Percentiles rank a stretch among this genome's conserved stretches.
Conservation (phyloP, 2,113 vertebrate species). For the Cheilinus undulatus region DNA sequence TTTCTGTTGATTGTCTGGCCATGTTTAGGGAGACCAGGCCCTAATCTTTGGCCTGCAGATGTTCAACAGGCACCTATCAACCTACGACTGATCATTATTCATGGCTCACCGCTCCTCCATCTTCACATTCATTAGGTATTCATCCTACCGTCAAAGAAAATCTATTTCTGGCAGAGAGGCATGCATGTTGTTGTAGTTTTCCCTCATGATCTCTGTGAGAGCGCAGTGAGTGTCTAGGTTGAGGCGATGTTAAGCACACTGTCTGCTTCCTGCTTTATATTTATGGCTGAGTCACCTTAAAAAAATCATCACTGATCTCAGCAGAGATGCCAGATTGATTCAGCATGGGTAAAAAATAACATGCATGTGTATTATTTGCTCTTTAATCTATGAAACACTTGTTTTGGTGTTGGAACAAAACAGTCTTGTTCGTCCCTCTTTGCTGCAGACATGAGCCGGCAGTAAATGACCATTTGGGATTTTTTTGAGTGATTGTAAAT, state of each 20-base stretch:
- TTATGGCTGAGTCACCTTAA: slow-evolving; percentile 60
- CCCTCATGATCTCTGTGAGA: slow-evolving; percentile 51
- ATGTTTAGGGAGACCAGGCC: slow-evolving; percentile 32
- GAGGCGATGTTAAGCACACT: slow-evolving; percentile 53
- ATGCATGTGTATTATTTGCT: slow-evolving; percentile 5
- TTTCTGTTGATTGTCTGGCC: not conserved
- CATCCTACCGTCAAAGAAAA: slow-evolving; percentile 70
- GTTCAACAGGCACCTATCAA: slow-evolving; percentile 74
- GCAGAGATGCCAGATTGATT: not conserved
- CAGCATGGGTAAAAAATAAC: not conserved
- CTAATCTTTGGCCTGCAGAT: slow-evolving; percentile 61
- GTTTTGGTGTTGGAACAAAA: not conserved
- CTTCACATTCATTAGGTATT: slow-evolving; percentile 76
- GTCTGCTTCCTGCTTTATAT: slow-evolving; percentile 55
- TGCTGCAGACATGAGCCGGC: not conserved
- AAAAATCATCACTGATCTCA: slow-evolving; percentile 35
- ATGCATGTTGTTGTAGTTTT: slow-evolving; percentile 71
- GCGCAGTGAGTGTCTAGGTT: slow-evolving; percentile 52
- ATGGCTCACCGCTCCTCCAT: slow-evolving; percentile 61
- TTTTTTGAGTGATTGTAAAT: not conserved
- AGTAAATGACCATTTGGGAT: slow-evolving; percentile 19
- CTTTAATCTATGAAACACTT: not conserved
- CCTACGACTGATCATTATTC: slow-evolving; percentile 66
- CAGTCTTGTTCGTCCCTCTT: slow-evolving; percentile 3
- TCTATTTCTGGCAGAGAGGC: slow-evolving; percentile 70